Evolutionary conservation across 2,797 vertebrate genomes (phyloP).

Genomic region (Limosa lapponica): DNA sequence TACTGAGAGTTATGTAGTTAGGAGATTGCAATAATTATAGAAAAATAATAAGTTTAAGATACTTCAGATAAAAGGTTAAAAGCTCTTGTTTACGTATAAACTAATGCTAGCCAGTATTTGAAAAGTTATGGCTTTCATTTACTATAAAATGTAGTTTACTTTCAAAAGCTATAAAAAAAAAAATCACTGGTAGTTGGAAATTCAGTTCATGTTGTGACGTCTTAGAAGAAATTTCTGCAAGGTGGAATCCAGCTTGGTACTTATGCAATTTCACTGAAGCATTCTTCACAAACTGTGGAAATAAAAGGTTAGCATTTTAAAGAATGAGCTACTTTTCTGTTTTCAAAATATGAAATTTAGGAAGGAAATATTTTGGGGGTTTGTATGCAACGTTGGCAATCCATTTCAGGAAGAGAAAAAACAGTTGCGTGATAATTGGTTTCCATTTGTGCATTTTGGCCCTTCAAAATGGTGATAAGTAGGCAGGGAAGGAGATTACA

Average conservation of each 20-base stretch:
- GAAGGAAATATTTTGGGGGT: neutral
- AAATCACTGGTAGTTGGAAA: neutral
- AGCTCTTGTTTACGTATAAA: neutral
- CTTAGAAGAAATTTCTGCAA: neutral
- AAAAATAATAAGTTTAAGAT: neutral
- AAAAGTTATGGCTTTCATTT: neutral
- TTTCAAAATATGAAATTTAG: neutral
- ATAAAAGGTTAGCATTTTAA: neutral
- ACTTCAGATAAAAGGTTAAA: neutral
- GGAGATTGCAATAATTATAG: neutral
- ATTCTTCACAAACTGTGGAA: neutral
- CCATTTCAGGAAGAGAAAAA: neutral
- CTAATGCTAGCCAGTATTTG: neutral
- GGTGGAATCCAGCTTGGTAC: neutral
- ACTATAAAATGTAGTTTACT: neutral
- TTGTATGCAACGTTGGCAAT: neutral
- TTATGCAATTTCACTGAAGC: neutral
- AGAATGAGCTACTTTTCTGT: neutral
- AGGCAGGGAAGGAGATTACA: neutral
- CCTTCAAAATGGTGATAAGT: neutral
- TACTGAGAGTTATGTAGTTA: neutral
- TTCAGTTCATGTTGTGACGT: neutral
- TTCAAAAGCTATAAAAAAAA: neutral
- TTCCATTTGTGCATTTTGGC: neutral
- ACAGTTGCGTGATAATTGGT: neutral